Evolutionary conservation across 2,797 vertebrate species (phyloP).

Genomic region (Phrynocephalus forsythii): DNA sequence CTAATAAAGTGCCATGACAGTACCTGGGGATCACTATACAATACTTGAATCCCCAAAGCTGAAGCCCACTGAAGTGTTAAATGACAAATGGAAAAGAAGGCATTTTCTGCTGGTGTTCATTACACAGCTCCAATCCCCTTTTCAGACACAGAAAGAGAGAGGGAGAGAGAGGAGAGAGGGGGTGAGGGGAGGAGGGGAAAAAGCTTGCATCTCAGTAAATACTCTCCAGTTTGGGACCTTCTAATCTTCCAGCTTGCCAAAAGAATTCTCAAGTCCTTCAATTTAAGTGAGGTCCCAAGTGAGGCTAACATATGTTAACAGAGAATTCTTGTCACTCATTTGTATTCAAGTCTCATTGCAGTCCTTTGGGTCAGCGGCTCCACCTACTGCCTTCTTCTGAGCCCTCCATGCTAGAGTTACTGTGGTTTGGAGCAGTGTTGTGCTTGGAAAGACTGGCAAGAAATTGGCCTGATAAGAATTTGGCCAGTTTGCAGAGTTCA

Average conservation of each 20-base stretch:
- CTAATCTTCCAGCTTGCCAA: fast-evolving
- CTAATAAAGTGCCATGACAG: slow-evolving; percentile 24
- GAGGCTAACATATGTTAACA: not conserved
- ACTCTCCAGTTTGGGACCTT: not conserved
- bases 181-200: not conserved
- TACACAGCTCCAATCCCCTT: slow-evolving; percentile 31
- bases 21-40: not conserved
- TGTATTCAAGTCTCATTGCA: slow-evolving; percentile 20
- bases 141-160: not conserved
- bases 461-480: not conserved
- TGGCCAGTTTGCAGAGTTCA: not conserved
- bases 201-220: slow-evolving; percentile 37
- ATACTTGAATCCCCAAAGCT: slow-evolving; percentile 20
- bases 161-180: not conserved
- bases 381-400: not conserved
- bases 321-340: not conserved
- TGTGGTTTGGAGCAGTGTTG: not conserved
- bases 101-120: slow-evolving; percentile 1
- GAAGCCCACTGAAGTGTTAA: slow-evolving; percentile 20
- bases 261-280: slow-evolving; percentile 13
- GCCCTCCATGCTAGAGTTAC: not conserved
- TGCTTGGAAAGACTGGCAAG: not conserved
- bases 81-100: slow-evolving; percentile 32
- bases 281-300: not conserved
- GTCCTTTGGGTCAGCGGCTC: not conserved